phyloP scores from a whole-genome alignment of 2,113 vertebrate genomes.

The Pao palembangensis region DNA sequence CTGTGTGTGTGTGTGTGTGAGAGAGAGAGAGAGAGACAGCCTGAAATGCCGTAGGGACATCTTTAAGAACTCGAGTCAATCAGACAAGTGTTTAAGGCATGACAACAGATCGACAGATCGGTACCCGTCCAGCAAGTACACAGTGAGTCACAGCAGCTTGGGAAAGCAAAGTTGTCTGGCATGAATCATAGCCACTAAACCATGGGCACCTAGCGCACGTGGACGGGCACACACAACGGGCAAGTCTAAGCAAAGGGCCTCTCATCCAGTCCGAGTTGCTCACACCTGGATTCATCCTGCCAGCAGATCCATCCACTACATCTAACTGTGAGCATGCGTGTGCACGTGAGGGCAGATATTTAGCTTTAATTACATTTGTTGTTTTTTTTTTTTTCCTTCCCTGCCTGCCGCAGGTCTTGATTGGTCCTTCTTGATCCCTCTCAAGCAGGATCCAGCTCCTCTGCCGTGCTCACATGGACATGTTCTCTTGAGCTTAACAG shows the following conservation, averaged over 20 bases:
- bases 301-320: slow-evolving; percentile 9
- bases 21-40: slow-evolving; percentile 8
- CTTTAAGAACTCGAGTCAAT: slow-evolving; percentile 34
- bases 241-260: slow-evolving; percentile 45
- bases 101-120: slow-evolving; percentile 48
- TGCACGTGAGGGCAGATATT: not conserved
- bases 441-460: slow-evolving; percentile 43
- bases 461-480: slow-evolving; percentile 39
- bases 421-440: slow-evolving; percentile 14
- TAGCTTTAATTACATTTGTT: not conserved
- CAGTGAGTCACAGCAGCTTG: slow-evolving; percentile 55
- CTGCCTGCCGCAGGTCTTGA: not conserved
- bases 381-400: not conserved
- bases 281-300: slow-evolving; percentile 40
- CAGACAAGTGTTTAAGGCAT: slow-evolving; percentile 38
- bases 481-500: slow-evolving; percentile 37
- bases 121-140: slow-evolving; percentile 38
- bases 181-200: slow-evolving; percentile 61
- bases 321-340: not conserved
- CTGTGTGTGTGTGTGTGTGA: no score
- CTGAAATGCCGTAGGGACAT: not conserved
- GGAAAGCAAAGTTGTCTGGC: slow-evolving; percentile 56
- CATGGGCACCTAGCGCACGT: slow-evolving; percentile 61
- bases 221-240: slow-evolving; percentile 44
- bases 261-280: slow-evolving; percentile 25